Evolutionary conservation across 2,888 invertebrate species (phyloP), one percentile per base, ranked within the genome.

Genomic region (Drosophila anceps): DNA sequence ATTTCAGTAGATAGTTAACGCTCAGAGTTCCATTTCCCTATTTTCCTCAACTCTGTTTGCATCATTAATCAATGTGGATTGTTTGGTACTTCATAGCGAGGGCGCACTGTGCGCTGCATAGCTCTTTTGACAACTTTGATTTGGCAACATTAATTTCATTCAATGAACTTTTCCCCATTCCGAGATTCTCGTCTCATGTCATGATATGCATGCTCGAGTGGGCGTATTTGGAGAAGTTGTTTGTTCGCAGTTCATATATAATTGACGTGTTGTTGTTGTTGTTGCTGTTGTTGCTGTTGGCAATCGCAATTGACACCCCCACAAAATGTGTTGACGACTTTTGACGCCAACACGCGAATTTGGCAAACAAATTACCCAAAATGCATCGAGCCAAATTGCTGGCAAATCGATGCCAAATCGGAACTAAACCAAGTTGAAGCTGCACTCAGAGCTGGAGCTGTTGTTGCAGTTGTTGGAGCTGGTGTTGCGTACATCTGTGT

Each of bases 291-390:
- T 24, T 61, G 64, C 48, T 61, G 59, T 13, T 64, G 39, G 35
- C 41, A 50, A 55, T 60, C 51, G 64, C 74, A 70, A 73, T 76
- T 66, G 79, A 87, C 82, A 82, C 84, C 88, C 82, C 72, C 88
- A 46, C 69, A 63, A 70, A 74, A 64, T 59, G 66, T 50, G 72
- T 72, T 72, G 81, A 82, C 68, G 81, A 69, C 64, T 68, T 68
- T 48, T 54, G 67, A 84, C 86, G 88, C 84, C 84, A 85, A 84
- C 84, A 85, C 86, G 71, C 79, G 58, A 79, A 74, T 83, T 83
- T 82, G 88, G 78, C 86, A 72, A 85, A 85, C 84, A 84, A 88
- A 84, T 88, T 83, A 69, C 53, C 63, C 77, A 77, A 84, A 85
- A 79, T 79, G 88, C 72, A 82, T 59, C 64, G 69, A 59, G 76